Evolutionary conservation across 2,113 vertebrate species (phyloP).

Genomic region (Trogon melanurus): DNA sequence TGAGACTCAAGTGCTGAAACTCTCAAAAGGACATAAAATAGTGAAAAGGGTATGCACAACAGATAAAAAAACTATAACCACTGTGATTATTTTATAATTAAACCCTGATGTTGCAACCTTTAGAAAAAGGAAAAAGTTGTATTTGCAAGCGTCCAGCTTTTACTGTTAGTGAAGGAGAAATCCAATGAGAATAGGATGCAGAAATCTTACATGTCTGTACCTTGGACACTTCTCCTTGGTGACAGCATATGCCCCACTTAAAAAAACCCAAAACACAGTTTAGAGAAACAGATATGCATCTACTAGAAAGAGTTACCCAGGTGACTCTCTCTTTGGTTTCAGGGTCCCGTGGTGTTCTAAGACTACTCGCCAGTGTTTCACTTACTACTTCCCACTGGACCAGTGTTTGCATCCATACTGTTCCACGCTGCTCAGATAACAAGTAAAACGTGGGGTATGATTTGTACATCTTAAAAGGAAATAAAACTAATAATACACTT

Average conservation of each 20-base stretch:
- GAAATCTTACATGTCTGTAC: neutral
- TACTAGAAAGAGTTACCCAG: neutral
- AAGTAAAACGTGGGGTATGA: neutral
- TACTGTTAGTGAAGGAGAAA: neutral
- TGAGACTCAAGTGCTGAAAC: neutral
- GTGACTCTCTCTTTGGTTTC: neutral
- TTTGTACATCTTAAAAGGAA: neutral
- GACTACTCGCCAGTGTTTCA: neutral
- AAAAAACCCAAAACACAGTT: neutral
- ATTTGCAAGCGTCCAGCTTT: neutral
- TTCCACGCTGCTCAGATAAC: neutral
- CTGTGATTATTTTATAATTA: constrained; percentile 8
- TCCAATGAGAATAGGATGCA: neutral
- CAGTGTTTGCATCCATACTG: accelerated
- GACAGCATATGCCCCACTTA: neutral
- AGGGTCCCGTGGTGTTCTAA: neutral
- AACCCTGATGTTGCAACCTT: neutral
- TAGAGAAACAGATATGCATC: neutral
- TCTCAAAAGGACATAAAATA: neutral
- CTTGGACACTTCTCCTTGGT: neutral
- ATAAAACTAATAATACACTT: neutral
- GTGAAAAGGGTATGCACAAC: neutral
- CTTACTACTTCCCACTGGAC: neutral
- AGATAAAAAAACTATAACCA: neutral
- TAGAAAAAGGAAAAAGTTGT: neutral